A percentile compares a stretch with the other conserved stretches of the same genome.
Evolutionary conservation across 92 coral and sea anemone species (phyloP).

Genomic region (Epizoanthus fatuus): DNA sequence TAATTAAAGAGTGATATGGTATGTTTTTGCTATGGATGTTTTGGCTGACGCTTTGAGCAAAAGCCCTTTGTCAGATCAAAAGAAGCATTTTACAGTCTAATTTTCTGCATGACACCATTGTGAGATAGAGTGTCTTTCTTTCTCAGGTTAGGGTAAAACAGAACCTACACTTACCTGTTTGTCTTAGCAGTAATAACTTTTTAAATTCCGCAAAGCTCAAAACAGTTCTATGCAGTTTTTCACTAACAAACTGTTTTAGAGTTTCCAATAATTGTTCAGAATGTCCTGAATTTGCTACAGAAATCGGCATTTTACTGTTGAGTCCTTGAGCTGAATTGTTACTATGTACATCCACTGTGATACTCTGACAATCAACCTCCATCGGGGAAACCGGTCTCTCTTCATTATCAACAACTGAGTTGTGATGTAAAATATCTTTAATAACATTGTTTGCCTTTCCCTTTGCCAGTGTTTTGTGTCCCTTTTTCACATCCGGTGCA

Average conservation of each 20-base stretch:
- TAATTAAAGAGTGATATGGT: too few species aligned
- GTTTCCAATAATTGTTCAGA: slow-evolving; percentile 65
- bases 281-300: slow-evolving; percentile 69
- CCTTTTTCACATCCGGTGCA: slow-evolving; percentile 68
- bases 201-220: slow-evolving; percentile 95
- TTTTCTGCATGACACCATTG: background rate
- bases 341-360: slow-evolving; percentile 32
- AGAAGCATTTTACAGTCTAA: too few species aligned
- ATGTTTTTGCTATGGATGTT: too few species aligned
- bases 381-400: slow-evolving; percentile 64
- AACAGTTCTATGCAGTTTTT: slow-evolving; percentile 88
- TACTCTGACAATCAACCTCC: slow-evolving; percentile 80
- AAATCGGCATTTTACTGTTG: slow-evolving; percentile 22
- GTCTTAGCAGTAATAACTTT: slow-evolving; percentile 83
- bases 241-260: slow-evolving; percentile 85
- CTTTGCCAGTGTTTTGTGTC: slow-evolving; percentile 63
- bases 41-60: too few species aligned
- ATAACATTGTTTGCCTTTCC: slow-evolving; percentile 59
- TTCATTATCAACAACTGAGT: slow-evolving; percentile 44
- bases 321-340: slow-evolving; percentile 43
- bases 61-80: too few species aligned
- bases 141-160: too few species aligned
- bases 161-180: slow-evolving; percentile 79
- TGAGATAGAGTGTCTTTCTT: background rate
- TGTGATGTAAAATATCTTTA: slow-evolving; percentile 1